Percentiles rank a stretch among this genome's conserved stretches.
phyloP scores from a whole-genome alignment of 2,113 vertebrate genomes.

The Danio rerio region DNA sequence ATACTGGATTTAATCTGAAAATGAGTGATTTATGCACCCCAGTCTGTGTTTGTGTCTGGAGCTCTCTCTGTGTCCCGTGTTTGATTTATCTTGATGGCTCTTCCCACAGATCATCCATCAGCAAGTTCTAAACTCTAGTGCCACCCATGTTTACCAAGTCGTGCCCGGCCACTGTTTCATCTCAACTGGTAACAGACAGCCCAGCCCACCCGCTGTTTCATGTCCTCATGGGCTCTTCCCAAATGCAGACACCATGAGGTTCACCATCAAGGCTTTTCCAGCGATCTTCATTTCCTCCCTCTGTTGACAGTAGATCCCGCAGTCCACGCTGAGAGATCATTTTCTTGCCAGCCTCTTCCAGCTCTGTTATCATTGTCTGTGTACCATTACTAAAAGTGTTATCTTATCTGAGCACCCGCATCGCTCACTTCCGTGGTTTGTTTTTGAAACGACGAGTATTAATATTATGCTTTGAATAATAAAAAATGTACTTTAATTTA shows the following conservation, averaged over 20 bases:
- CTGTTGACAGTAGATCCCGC: constrained; percentile 28
- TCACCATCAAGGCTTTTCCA: constrained; percentile 43
- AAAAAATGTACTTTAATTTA: no score
- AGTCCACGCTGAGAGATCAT: background rate
- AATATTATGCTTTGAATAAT: no score
- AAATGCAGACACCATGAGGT: constrained; percentile 24
- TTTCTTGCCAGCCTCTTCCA: background rate
- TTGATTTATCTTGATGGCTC: constrained; percentile 31
- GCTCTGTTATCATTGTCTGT: constrained; percentile 4
- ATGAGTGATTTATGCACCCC: background rate
- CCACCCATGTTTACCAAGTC: background rate
- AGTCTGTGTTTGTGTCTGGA: background rate
- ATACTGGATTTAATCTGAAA: background rate
- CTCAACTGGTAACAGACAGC: background rate
- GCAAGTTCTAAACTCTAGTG: background rate
- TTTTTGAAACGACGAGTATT: background rate
- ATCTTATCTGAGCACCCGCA: constrained; percentile 35
- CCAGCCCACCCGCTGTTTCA: background rate
- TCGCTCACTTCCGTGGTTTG: background rate
- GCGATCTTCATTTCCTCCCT: constrained; percentile 20
- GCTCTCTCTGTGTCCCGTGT: background rate
- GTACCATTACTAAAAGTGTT: constrained; percentile 4
- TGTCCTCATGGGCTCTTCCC: background rate
- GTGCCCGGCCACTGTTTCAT: constrained; percentile 31
- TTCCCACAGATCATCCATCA: constrained; percentile 15